A percentile compares a stretch with the other conserved stretches of the same genome.
Evolutionary conservation across 2,113 vertebrate species (phyloP).

Genomic region (Struthio camelus): DNA sequence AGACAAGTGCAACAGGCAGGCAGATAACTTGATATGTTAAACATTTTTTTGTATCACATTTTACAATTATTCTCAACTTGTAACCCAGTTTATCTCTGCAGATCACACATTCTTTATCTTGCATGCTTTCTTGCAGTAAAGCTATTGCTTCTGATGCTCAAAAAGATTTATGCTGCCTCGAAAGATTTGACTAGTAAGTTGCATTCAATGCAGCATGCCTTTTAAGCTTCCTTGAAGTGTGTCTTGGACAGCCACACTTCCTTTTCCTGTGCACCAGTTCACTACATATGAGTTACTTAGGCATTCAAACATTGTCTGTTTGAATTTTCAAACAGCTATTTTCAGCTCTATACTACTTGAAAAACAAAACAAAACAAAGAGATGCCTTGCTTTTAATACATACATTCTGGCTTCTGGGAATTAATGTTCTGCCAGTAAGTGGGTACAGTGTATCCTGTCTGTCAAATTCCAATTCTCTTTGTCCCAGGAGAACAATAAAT

Average conservation of each 20-base stretch:
- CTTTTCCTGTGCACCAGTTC: slow-evolving; percentile 8
- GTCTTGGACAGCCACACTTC: slow-evolving; percentile 41
- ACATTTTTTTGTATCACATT: not conserved
- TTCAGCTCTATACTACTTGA: slow-evolving; percentile 1
- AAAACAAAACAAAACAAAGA: slow-evolving; percentile 47
- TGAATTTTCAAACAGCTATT: too few relatives aligned
- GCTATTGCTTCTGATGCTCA: not conserved
- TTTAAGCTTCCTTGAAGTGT: slow-evolving; percentile 3
- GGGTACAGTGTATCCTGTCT: not conserved
- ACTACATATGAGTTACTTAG: not conserved
- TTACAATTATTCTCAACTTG: not conserved
- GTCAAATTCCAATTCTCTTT: slow-evolving; percentile 60
- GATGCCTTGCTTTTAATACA: slow-evolving; percentile 34
- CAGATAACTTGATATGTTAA: not conserved
- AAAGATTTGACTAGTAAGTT: not conserved
- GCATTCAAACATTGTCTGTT: not conserved
- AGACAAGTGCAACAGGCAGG: not conserved
- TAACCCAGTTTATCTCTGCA: not conserved
- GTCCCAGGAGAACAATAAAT: slow-evolving; percentile 56
- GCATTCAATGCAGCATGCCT: not conserved
- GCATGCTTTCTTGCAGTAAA: not conserved
- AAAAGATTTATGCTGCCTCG: not conserved
- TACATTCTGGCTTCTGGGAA: slow-evolving; percentile 50
- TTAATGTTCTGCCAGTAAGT: slow-evolving; percentile 56
- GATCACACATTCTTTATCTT: not conserved